These are phyloP conservation scores for Hydrotaea diabolus DNA, from an alignment of 2,888 invertebrate genomes.

Conservation along the genomic window DNA sequence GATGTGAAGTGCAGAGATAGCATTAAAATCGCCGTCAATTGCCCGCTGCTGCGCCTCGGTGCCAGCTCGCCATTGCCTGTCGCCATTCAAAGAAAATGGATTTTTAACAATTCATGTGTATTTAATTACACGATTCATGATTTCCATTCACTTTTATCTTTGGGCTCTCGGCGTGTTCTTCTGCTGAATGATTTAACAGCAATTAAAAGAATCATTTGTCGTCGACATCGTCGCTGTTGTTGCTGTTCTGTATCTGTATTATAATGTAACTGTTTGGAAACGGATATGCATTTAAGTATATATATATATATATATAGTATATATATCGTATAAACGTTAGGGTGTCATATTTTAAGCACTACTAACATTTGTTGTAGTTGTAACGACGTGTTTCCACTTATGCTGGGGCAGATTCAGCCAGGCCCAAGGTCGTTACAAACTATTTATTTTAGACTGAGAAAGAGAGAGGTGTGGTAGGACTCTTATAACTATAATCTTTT, in stretches of 20 bases:
- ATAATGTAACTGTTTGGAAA: not conserved
- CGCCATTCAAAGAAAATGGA: not conserved
- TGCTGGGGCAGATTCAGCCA: too few relatives aligned
- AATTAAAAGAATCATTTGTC: slow-evolving; percentile 18
- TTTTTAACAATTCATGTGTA: not conserved
- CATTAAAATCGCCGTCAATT: not conserved
- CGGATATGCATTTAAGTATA: not conserved
- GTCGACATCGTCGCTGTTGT: not conserved
- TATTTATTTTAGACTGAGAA: too few relatives aligned
- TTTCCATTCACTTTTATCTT: not conserved
- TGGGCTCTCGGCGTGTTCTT: not conserved
- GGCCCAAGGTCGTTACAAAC: too few relatives aligned
- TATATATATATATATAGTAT: too few relatives aligned
- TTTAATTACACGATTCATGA: slow-evolving; percentile 7
- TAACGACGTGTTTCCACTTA: too few relatives aligned
- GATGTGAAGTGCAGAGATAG: not conserved
- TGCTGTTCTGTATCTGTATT: not conserved
- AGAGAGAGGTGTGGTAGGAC: too few relatives aligned
- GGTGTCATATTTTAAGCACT: too few relatives aligned
- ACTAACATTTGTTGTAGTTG: too few relatives aligned
- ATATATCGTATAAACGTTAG: too few relatives aligned
- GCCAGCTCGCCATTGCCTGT: too few relatives aligned
- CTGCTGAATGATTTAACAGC: slow-evolving; percentile 3
- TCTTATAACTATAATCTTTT: too few relatives aligned
- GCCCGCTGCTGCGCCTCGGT: not conserved